Evolutionary conservation across 2,888 invertebrate genomes (phyloP).

Genomic region (Neoaliturus tenellus): DNA sequence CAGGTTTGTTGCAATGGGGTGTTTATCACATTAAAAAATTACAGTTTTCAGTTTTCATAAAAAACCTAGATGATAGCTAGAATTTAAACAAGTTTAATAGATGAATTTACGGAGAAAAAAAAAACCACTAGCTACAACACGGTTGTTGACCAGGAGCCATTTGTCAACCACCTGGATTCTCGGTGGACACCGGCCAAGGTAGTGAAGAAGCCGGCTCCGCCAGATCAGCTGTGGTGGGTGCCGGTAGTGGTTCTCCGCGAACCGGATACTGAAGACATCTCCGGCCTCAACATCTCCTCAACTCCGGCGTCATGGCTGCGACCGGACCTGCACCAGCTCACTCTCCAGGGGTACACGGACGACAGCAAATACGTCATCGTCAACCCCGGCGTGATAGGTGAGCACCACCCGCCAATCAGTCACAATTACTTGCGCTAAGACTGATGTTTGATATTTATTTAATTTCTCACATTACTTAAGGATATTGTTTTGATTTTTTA

Average conservation of each 20-base stretch:
- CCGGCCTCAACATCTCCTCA: conserved; percentile 57
- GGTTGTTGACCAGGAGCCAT: conserved; percentile 61
- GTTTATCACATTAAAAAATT: no score
- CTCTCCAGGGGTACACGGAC: background rate
- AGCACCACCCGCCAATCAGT: no score
- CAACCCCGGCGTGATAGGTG: conserved; percentile 91
- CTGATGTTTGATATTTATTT: no score
- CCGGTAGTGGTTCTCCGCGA: conserved; percentile 56
- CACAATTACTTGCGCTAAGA: no score
- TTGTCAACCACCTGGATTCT: conserved; percentile 63
- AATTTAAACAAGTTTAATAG: no score
- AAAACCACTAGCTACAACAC: no score
- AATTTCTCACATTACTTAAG: no score
- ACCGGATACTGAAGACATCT: conserved; percentile 34
- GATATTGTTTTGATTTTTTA: no score
- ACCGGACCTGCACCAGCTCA: conserved; percentile 42
- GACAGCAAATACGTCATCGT: conserved; percentile 76
- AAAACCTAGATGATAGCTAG: no score
- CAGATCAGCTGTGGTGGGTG: conserved; percentile 63
- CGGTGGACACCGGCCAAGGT: conserved; percentile 61
- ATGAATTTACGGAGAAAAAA: no score
- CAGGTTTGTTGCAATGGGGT: no score
- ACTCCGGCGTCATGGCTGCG: conserved; percentile 52
- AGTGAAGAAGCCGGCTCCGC: conserved; percentile 62
- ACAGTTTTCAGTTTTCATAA: no score